These are phyloP conservation scores for Ctenopoma multispine DNA, from an alignment of 2,797 vertebrate species.

Conservation along the genomic window DNA sequence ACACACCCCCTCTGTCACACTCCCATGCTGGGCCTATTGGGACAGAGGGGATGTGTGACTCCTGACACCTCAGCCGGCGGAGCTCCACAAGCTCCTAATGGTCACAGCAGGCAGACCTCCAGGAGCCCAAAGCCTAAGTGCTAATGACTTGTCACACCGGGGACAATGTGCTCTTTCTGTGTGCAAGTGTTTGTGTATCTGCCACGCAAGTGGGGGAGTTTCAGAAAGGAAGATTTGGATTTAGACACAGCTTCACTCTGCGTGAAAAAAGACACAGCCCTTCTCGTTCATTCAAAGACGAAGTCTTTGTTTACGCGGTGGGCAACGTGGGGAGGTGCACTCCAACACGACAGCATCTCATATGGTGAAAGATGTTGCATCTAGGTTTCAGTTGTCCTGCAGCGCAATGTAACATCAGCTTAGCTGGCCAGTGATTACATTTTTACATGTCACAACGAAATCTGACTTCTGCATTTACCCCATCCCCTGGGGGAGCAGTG, in stretches of 20 bases:
- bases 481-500: no score
- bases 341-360: no score
- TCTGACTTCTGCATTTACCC: no score
- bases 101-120: constrained; percentile 53
- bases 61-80: constrained; percentile 54
- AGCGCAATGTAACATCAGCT: no score
- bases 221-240: constrained; percentile 16
- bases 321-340: no score
- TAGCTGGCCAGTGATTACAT: no score
- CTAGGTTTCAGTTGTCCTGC: no score
- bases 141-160: constrained; percentile 62
- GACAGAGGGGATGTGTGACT: constrained; percentile 51
- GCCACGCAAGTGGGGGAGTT: constrained; percentile 19
- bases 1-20: constrained; percentile 3
- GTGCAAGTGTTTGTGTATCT: constrained; percentile 28
- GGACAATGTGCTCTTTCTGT: constrained; percentile 49
- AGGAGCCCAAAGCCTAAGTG: constrained; percentile 63
- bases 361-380: no score
- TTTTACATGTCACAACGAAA: no score
- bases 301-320: no score
- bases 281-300: no score
- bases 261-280: not conserved
- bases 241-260: not conserved
- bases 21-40: constrained; percentile 16
- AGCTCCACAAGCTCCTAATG: constrained; percentile 43